Conservation (phyloP, 2,888 invertebrate species). For the Antheraea yamamai region DNA sequence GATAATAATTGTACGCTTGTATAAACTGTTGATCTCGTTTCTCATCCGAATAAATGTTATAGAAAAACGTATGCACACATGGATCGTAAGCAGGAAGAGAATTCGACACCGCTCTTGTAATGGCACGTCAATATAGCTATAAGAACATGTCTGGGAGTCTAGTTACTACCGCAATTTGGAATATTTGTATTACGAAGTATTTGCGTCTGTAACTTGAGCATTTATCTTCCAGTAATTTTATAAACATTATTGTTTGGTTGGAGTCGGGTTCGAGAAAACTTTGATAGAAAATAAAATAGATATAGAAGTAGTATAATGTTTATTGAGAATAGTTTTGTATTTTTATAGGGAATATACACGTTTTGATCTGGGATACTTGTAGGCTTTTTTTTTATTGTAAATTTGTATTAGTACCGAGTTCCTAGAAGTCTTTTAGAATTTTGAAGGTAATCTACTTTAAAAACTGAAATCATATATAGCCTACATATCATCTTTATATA, state of each 20-base stretch:
- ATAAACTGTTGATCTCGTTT: constrained; percentile 11
- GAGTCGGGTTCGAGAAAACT: background rate
- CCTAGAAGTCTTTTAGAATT: too few relatives aligned
- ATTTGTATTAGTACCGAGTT: too few relatives aligned
- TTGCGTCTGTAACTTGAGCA: background rate
- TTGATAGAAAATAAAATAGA: background rate
- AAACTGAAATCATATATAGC: too few relatives aligned
- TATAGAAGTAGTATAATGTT: background rate
- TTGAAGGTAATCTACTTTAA: too few relatives aligned
- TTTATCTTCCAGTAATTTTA: background rate
- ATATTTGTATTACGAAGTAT: constrained; percentile 1
- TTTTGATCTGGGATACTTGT: too few relatives aligned
- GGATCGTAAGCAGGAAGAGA: constrained; percentile 54
- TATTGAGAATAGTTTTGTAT: too few relatives aligned
- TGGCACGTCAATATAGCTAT: constrained; percentile 45
- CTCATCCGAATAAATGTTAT: constrained; percentile 13
- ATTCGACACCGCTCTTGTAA: constrained; percentile 62
- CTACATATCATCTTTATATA: too few relatives aligned
- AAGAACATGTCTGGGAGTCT: constrained; percentile 28
- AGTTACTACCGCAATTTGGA: constrained; percentile 33
- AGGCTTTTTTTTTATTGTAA: too few relatives aligned
- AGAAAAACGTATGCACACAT: constrained; percentile 15
- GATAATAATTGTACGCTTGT: background rate
- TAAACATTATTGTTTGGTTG: background rate
- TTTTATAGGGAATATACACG: too few relatives aligned